Evolutionary conservation across 2,113 vertebrate species (phyloP), one percentile per base, ranked within the genome.

Genomic region (Fregetta grallaria): DNA sequence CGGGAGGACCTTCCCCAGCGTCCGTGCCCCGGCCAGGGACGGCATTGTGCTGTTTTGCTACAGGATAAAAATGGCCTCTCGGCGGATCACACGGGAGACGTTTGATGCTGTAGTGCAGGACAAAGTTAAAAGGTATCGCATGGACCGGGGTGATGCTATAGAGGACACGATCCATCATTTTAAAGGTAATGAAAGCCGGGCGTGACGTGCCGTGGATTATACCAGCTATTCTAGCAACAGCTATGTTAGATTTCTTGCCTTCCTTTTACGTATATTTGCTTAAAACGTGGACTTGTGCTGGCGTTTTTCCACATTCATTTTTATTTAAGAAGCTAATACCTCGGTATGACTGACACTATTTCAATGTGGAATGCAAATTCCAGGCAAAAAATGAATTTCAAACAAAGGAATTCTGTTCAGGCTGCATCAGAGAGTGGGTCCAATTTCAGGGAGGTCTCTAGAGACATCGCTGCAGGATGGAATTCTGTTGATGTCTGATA

Each of bases 31-130:
- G 66, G 25, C 15, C 25, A 73, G 79, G 42, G 83, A 50, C 34
- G 42, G 53, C 67, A 11, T 47, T 56, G 93, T 85, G 70, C 30
- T 61, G 88, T 70, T 78, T 45, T 14, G 23, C 72, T 32, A 10
- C 94, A 91, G 94, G 80, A 52, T 53, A 73, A 94, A 90, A 83
- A 98, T 98, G 98, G 97, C 98, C 85, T 97, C 98, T 36, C 96
- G 98, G 18, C 88, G 97, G 66, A 97, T 98, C 74, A 89, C 96
- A 11, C 98, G 97, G 63, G 98, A 98, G 25, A 88, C 97, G 47
- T 97, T 98, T 66, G 98, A 98, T 70, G 96, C 96, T 29, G 97
- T 98, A 4, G 92, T 98, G 86, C 98, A 98, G 85, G 98, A 97
- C 16, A 98, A 98, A 86, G 97, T 96, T 21, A 98, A 98, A 22